Evolutionary conservation across 2,113 vertebrate species (phyloP), one percentile per base, ranked within the genome.

Genomic region (Scopus umbretta): DNA sequence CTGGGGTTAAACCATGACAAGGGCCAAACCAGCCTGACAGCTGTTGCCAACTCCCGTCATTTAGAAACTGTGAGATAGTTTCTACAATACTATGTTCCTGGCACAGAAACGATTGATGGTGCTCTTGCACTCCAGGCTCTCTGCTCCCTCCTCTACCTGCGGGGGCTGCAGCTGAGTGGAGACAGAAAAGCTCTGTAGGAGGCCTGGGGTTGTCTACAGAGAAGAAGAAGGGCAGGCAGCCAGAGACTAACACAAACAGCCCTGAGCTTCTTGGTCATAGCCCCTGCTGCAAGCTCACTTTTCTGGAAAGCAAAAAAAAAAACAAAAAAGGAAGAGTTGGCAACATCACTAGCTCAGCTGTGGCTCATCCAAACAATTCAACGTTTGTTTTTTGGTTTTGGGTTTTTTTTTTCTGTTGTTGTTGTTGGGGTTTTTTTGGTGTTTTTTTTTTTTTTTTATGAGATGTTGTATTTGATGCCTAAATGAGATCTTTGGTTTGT

Each of bases 171-270:
- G 94, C 92, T 94, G 94, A 92, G 23, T n/a, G 65, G 83, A 89
- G 50, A 92, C 72, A 96, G 68, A 96, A 96, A 87, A 80, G 76
- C 89, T 92, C 91, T 97, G 68, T 84, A 67, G 68, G 72, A 96
- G 38, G 32, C 38, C 7, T 55, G 80, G 47, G 79, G 52, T 4
- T 84, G 59, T 63, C 93, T 58, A 78, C 72, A 86, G 32, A 89
- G 91, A 13, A 71, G 79, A 80, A 89, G 71, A 49, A 90, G 65
- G 95, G 94, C 95, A 91, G 59, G n/a, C n/a, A 36, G 91, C 91
- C 94, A 96, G 70, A 18, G 32, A 32, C 10, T 47, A 56, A 59
- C 55, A 91, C 32, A 92, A 96, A 88, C 86, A 96, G 38, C 53
- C 32, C 61, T 7, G 18, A 85, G 88, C 66, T 82, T 65, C 80